Evolutionary conservation across 1,140 invertebrate species (phyloP), one percentile per base, ranked within the genome.

Genomic region (Drosophila auraria): DNA sequence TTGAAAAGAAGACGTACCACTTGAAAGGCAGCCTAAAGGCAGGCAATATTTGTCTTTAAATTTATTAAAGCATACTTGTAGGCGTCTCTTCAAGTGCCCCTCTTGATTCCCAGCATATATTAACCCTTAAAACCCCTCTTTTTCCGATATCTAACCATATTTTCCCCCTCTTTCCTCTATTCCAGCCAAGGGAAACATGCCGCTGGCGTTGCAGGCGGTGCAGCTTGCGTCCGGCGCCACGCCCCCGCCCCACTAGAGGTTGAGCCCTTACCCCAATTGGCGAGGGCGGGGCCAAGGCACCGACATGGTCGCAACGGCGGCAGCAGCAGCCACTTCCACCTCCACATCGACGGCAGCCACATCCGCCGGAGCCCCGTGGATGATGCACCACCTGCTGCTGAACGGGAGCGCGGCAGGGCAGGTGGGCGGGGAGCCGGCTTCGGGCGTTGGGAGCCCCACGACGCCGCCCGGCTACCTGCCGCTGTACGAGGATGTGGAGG

Each of bases 401-500:
- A 82, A 72, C 15, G 70, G 54, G 1, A 61, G 36, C 23, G 8
- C 56, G 27, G 33, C 25, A 2, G 23, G n/a, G 23, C 25, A 27
- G 45, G 45, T 36, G 38, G 42, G 42, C n/a, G 27, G 42, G 27
- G 40, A 45, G 6, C 30, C 33, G 1, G 58, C 23, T 36, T 17
- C 17, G 33, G 62, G 36, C 36, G 63, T 56, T 25, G 75, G 38
- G 20, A 23, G 63, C 64, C 61, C 80, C 58, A 72, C 83, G 53
- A 83, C 77, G 58, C 53, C 83, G 12, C 33, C 40, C 50, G 89
- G 69, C 56, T 84, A 69, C 36, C 50, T 82, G 58, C 70, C 87
- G 50, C 71, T 86, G 33, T 89, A 90, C 61, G 87, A 89, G 25
- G 87, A 89, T n/a, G 47, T 60, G 49, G 83, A 63, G n/a, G 51